Evolutionary conservation across 2,888 invertebrate genomes (phyloP), one percentile per base, ranked within the genome.

Genomic region (Mesochorus sp.): DNA sequence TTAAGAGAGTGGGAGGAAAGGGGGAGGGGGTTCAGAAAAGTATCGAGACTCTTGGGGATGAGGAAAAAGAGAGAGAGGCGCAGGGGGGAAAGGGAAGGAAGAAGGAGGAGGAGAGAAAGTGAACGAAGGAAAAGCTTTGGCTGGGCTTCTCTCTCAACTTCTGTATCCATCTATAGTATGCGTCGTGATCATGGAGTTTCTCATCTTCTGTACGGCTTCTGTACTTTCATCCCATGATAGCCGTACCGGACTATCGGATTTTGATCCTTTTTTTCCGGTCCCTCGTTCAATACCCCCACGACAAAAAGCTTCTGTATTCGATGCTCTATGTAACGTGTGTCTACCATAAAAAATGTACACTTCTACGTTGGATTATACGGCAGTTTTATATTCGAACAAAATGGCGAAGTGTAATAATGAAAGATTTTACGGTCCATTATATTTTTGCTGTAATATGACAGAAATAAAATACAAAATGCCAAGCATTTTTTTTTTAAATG

Each of bases 81-180:
- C 31, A 44, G 62, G 47, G 42, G 53, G 47, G 49, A 19, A 39
- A 62, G 57, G 28, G 59, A 26, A 34, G 28, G 8, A 34, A 55
- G 10, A 42, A 62, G 47, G 62, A 37, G 55, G 26, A 61, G 49
- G 17, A 72, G 44, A 37, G 26, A 39, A 19, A 39, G 57, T 39
- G 55, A 53, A 64, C 57, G 49, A 75, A 80, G 42, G 51, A 72
- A 73, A 61, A 76, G 66, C 76, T 76, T 66, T 19, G 44, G 24
- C n/a, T n/a, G 12, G 31, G 37, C 14, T 44, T 72, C 53, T 61
- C 42, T 39, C 42, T 49, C 47, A 61, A 66, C 28, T 71, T 53
- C 53, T 42, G 47, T 57, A 31, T 68, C 49, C 47, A 6, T 62
- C 53, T 55, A 59, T 26, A 55, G 67, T 12, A 21, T 14, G 53